phyloP scores from a whole-genome alignment of 2,888 invertebrate species.

The Drosophila ustulata region DNA sequence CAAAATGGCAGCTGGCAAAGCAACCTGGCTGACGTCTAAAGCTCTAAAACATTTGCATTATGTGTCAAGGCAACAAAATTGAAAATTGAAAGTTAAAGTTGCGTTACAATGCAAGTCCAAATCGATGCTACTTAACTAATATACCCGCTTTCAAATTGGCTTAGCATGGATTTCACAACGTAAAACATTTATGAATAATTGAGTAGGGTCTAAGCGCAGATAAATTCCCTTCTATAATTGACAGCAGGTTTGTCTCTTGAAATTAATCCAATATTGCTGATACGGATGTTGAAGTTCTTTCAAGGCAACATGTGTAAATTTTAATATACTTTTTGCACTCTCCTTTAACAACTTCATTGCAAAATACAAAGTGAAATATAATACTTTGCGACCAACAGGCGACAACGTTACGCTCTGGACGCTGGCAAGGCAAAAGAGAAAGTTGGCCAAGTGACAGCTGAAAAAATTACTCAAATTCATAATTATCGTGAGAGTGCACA shows the following conservation, averaged over 20 bases:
- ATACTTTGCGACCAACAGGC: background rate
- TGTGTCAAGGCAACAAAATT: constrained; percentile 41
- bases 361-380: background rate
- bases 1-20: constrained; percentile 32
- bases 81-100: constrained; percentile 27
- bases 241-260: constrained; percentile 10
- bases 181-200: constrained; percentile 4
- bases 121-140: constrained; percentile 27
- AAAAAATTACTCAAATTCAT: constrained; percentile 38
- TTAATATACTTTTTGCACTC: background rate
- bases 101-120: background rate
- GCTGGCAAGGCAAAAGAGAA: background rate
- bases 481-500: constrained; percentile 52
- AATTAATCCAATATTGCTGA: background rate
- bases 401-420: background rate
- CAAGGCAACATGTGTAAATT: background rate
- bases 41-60: constrained; percentile 41
- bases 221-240: background rate
- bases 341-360: background rate
- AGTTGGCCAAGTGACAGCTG: constrained; percentile 21
- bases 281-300: background rate
- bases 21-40: constrained; percentile 15
- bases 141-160: background rate
- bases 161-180: background rate
- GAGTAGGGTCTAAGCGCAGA: constrained; percentile 2